Evolutionary conservation across 2,888 invertebrate genomes (phyloP).

Genomic region (Apoderus coryli): DNA sequence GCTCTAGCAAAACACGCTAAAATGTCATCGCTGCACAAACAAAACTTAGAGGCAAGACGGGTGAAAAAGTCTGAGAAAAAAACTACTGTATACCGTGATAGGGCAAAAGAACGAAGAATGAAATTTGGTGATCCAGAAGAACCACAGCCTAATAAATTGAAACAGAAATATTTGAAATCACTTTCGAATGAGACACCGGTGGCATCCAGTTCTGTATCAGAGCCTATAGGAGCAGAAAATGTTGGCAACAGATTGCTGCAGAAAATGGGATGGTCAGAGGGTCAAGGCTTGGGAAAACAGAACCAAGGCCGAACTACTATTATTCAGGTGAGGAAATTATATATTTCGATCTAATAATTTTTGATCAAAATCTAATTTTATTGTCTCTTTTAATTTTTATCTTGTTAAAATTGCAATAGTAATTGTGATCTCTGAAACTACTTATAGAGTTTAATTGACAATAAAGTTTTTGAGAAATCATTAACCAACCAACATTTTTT

Average conservation of each 20-base stretch:
- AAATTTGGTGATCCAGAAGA: slow-evolving; percentile 85
- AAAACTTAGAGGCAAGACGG: slow-evolving; percentile 48
- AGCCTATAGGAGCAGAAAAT: slow-evolving; percentile 71
- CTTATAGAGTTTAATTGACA: no score
- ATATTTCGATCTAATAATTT: no score
- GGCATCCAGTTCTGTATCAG: slow-evolving; percentile 42
- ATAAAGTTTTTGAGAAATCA: no score
- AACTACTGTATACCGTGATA: slow-evolving; percentile 63
- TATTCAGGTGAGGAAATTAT: slow-evolving; percentile 75
- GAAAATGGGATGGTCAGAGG: slow-evolving; percentile 99
- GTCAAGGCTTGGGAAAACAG: slow-evolving; percentile 84
- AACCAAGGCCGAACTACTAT: slow-evolving; percentile 90
- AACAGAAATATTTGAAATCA: slow-evolving; percentile 55
- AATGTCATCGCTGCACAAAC: slow-evolving; percentile 87
- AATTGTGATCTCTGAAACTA: no score
- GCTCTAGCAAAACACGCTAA: slow-evolving; percentile 82
- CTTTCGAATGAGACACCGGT: slow-evolving; percentile 34
- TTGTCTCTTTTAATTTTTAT: no score
- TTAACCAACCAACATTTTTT: no score
- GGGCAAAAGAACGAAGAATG: slow-evolving; percentile 88
- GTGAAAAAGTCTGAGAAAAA: slow-evolving; percentile 23
- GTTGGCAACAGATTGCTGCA: slow-evolving; percentile 90
- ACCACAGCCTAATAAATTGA: slow-evolving; percentile 55
- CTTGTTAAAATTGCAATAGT: no score
- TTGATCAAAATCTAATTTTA: no score